phyloP scores from a whole-genome alignment of 1,140 invertebrate genomes.

The Halyomorpha halys region DNA sequence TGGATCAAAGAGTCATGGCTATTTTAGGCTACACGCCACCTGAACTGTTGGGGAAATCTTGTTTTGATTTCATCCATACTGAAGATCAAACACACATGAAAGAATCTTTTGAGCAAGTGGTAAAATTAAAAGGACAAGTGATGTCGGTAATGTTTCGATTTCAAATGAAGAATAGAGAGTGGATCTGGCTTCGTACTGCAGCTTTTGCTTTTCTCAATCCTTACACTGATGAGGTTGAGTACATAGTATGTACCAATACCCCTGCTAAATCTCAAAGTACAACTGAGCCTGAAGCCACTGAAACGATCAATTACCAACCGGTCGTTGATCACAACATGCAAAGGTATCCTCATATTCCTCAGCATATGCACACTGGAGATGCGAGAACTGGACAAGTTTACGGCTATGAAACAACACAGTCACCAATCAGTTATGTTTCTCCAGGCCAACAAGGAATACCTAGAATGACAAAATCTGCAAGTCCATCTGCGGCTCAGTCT shows the following conservation, averaged over 20 bases:
- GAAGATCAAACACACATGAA: constrained; percentile 95
- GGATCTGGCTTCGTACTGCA: constrained; percentile 88
- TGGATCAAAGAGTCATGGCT: constrained; percentile 86
- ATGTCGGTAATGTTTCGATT: constrained; percentile 93
- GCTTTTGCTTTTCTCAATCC: constrained; percentile 96
- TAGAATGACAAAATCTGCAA: constrained; percentile 49
- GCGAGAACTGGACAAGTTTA: constrained; percentile 12
- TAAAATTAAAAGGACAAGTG: constrained; percentile 92
- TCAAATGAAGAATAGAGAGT: constrained; percentile 86
- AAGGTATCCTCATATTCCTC: constrained; percentile 32
- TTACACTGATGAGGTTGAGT: constrained; percentile 93
- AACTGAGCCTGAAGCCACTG: constrained; percentile 34
- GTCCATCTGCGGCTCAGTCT: constrained; percentile 47
- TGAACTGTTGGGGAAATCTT: constrained; percentile 87
- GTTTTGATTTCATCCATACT: constrained; percentile 93
- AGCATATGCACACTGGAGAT: constrained; percentile 1
- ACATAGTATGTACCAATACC: constrained; percentile 94
- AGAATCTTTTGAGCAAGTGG: constrained; percentile 90
- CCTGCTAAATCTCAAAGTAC: constrained; percentile 58
- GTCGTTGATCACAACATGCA: constrained; percentile 67
- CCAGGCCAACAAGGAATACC: constrained; percentile 41
- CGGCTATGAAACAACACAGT: constrained; percentile 21
- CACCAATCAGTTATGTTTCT: constrained; percentile 30
- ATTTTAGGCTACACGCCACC: constrained; percentile 87
- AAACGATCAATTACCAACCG: constrained; percentile 37